phyloP scores from a whole-genome alignment of 2,888 invertebrate genomes.

The Nysson spinosus region DNA sequence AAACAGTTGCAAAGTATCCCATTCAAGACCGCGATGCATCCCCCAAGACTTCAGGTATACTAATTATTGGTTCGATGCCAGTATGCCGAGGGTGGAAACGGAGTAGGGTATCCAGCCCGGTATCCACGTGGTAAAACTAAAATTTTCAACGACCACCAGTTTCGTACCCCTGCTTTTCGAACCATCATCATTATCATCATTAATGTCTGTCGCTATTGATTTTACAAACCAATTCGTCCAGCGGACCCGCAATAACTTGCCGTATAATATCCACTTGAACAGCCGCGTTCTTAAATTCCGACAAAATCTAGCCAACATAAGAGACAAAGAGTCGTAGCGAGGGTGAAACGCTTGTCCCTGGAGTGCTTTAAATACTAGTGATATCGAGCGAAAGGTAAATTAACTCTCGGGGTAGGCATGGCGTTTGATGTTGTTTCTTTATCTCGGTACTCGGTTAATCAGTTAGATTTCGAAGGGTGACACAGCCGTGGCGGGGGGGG shows the following conservation, averaged over 20 bases:
- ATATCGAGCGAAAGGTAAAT: constrained; percentile 17
- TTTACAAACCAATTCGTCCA: constrained; percentile 16
- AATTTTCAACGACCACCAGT: constrained; percentile 57
- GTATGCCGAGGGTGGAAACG: constrained; percentile 48
- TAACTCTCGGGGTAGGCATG: no score
- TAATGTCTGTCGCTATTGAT: constrained; percentile 39
- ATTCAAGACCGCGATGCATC: constrained; percentile 40
- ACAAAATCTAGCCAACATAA: no score
- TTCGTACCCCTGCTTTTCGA: constrained; percentile 36
- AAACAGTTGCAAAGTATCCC: constrained; percentile 52
- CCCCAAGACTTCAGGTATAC: constrained; percentile 42
- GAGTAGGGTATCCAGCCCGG: constrained; percentile 21
- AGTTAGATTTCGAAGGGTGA: no score
- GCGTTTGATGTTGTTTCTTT: no score
- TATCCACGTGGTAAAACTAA: constrained; percentile 50
- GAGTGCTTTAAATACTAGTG: constrained; percentile 5
- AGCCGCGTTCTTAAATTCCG: no score
- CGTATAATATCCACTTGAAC: no score
- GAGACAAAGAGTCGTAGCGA: no score
- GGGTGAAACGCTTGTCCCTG: no score
- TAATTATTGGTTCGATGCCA: constrained; percentile 61
- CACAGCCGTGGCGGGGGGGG: no score
- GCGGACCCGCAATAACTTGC: neutral
- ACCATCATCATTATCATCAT: constrained; percentile 20
- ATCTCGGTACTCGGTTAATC: no score